Base-by-base conservation (phyloP, 2,113 vertebrate species). In the Solea solea region DNA sequence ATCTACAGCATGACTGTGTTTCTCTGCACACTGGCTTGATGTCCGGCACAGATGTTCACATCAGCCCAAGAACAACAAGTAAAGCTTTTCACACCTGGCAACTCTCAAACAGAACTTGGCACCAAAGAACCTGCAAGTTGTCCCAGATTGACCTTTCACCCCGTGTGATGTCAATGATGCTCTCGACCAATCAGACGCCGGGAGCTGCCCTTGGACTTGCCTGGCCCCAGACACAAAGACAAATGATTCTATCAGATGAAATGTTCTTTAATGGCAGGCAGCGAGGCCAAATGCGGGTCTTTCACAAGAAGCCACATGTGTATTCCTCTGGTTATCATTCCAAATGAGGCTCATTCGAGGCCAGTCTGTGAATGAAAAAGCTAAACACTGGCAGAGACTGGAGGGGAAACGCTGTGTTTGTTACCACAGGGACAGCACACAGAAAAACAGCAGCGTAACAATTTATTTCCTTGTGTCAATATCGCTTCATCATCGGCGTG, bases 181-280 rank as follows among this genome's bases (percentile, higher is more conserved):
- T 88, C 79, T 90, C 67, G 72, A 84, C 95, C 95, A 95, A 93
- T 95, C 87, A 89, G 82, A 90, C 66, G 86, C 93, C 94, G 87
- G 79, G 91, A 93, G 83, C 94, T 95, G 94, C 94, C 95, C 95
- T 95, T 89, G 93, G 93, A 91, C 90, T 91, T 86, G 93, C 89
- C 80, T 87, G 90, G 90, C 88, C 80, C 89, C 91, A 93, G 93
- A 95, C 95, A 93, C 91, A 93, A 96, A 97, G 96, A 97, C 95
- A 96, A 97, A 98, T 96, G 95, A 95, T 93, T 94, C 95, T 93
- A 95, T 96, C 95, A 96, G 89, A 94, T 93, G 93, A 96, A 96
- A 96, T 96, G 95, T 94, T 95, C 94, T 94, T 93, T 96, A 97
- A 97, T 96, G 94, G 94, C 89, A 94, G 94, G 82, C 93, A 94